Conservation (phyloP, 2,888 invertebrate species). For the Cerceris ruficornis region DNA sequence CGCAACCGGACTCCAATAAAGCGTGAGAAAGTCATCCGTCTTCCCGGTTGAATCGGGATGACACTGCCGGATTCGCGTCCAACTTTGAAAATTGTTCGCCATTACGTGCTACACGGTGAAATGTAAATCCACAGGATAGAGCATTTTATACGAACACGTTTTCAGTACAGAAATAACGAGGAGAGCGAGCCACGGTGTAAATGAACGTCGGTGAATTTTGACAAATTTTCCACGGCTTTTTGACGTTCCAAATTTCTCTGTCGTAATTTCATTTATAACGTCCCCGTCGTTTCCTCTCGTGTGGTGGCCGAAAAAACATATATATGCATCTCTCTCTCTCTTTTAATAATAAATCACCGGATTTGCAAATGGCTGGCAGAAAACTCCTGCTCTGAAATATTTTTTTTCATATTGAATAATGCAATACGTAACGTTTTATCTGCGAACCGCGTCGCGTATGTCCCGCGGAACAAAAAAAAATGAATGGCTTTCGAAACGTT, state of each 20-base stretch:
- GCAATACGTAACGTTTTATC: constrained; percentile 14
- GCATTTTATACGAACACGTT: no score
- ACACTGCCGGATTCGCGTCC: background rate
- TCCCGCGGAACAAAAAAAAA: constrained; percentile 10
- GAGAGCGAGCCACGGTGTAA: no score
- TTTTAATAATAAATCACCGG: no score
- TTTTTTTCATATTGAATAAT: background rate
- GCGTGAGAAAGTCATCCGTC: constrained; percentile 38
- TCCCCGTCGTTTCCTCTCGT: no score
- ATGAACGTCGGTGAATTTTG: background rate
- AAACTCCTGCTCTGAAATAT: background rate
- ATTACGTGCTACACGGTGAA: no score
- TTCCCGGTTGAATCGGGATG: constrained; percentile 5
- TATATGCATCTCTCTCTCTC: no score
- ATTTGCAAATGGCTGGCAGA: no score
- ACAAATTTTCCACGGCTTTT: background rate
- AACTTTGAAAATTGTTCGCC: no score
- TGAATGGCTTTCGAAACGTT: constrained; percentile 27
- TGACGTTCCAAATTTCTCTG: background rate
- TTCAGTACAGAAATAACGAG: no score
- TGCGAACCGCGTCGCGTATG: constrained; percentile 3
- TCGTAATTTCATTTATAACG: background rate
- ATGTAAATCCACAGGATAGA: no score
- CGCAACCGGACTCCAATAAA: constrained; percentile 16
- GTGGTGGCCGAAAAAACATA: no score